Conservation (phyloP, 2,888 invertebrate species). For the Notodonta ziczac region DNA sequence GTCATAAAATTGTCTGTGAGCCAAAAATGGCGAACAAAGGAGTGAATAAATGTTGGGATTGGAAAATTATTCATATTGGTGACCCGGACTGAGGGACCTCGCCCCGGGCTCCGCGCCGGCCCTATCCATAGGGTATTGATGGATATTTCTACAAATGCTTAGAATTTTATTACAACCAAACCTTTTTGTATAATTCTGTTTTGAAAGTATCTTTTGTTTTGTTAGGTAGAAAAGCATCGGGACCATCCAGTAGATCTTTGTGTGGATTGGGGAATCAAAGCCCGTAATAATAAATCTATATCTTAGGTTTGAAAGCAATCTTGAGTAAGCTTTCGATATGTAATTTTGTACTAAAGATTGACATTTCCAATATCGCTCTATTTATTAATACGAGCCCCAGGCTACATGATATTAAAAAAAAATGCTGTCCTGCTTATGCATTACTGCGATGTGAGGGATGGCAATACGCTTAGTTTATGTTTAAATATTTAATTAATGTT, state of each 20-base stretch:
- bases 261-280: too few species aligned
- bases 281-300: too few species aligned
- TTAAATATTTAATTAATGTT: too few species aligned
- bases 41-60: slow-evolving; percentile 67
- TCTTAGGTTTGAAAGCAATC: too few species aligned
- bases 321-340: too few species aligned
- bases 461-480: too few species aligned
- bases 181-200: slow-evolving; percentile 46
- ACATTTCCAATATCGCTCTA: too few species aligned
- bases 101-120: slow-evolving; percentile 25
- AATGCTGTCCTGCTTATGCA: too few species aligned
- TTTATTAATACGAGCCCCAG: too few species aligned
- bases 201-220: slow-evolving; percentile 37
- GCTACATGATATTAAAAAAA: too few species aligned
- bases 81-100: slow-evolving; percentile 48
- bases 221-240: background rate
- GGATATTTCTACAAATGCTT: slow-evolving; percentile 50
- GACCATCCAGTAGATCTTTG: background rate
- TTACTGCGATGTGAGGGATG: too few species aligned
- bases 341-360: too few species aligned
- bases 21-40: slow-evolving; percentile 60
- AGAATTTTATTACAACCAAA: slow-evolving; percentile 51
- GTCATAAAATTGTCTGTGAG: slow-evolving; percentile 60
- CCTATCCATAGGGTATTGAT: slow-evolving; percentile 38
- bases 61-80: slow-evolving; percentile 76